Evolutionary conservation across 1,140 invertebrate genomes (phyloP), one percentile per base, ranked within the genome.

Genomic region (Homarus americanus): DNA sequence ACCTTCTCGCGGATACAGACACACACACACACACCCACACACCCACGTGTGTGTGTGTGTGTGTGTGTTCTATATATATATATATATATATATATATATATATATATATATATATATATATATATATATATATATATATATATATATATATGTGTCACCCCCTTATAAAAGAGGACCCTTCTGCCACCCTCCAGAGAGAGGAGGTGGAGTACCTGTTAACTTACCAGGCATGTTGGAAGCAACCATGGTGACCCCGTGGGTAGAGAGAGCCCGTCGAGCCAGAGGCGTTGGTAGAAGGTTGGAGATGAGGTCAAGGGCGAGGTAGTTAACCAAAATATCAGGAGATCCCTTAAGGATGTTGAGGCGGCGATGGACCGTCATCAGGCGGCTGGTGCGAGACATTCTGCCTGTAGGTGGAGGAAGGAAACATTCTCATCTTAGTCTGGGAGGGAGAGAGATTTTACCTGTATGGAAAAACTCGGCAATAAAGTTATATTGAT

Each of bases 181-280:
- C n/a, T n/a, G n/a, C n/a, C n/a, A n/a, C n/a, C n/a, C n/a, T n/a
- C n/a, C n/a, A n/a, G n/a, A n/a, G n/a, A n/a, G n/a, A 15, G 1
- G 44, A 1, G 44, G 1, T 7, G 44, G 7, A 15, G 7, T 15
- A 15, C 9, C 0, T 7, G 7, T 0, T 15, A 49, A 49, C 87
- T 90, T 38, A 91, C 88, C 88, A 2, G 82, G 82, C 34, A 91
- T 58, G 28, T 84, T 91, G 32, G 88, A 91, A 17, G 72, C 80
- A 0, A 91, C 88, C 53, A 91, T 76, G 12, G 88, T 91, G 38
- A 91, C 88, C 7, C 88, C 88, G 38, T 91, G 88, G 24, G 88
- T 91, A 36, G 58, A 32, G 34, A 91, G 82, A 44, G 75, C 69
- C 0, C 88, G 80, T 2, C 88, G 49, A 32, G 88, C 80, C 7